A percentile compares a stretch with the other conserved stretches of the same genome.
Evolutionary conservation across 2,888 invertebrate genomes (phyloP).

Genomic region (Blastobasis adustella): DNA sequence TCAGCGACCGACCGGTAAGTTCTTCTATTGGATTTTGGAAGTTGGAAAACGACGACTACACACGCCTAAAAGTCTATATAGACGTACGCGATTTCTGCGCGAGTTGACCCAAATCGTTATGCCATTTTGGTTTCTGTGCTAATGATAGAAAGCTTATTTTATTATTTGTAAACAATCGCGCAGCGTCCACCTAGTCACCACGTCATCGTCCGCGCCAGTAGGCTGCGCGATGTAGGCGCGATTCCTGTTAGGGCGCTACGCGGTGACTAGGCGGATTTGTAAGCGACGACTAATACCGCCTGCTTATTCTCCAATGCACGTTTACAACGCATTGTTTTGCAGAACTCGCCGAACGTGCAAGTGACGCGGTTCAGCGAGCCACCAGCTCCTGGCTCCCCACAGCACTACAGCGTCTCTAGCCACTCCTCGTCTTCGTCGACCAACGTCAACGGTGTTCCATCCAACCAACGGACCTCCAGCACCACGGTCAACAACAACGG

Average conservation of each 20-base stretch:
- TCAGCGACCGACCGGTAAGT: no score
- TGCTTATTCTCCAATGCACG: no score
- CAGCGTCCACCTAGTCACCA: no score
- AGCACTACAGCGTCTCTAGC: slow-evolving; percentile 74
- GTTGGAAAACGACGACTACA: no score
- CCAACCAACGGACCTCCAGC: slow-evolving; percentile 71
- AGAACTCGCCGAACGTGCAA: slow-evolving; percentile 67
- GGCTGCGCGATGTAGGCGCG: not conserved
- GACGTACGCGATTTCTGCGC: no score
- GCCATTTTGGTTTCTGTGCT: not conserved
- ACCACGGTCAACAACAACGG: slow-evolving; percentile 85
- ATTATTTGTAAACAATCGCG: no score
- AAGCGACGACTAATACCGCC: not conserved
- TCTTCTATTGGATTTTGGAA: no score
- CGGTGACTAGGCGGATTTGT: no score
- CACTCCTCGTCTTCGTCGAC: slow-evolving; percentile 76
- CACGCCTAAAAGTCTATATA: no score
- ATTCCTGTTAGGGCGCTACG: no score
- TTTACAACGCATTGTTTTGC: slow-evolving; percentile 20
- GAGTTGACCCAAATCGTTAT: not conserved
- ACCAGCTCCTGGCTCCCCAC: slow-evolving; percentile 13
- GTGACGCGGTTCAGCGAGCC: slow-evolving; percentile 34
- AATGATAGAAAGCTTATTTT: no score
- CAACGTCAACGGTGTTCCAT: slow-evolving; percentile 75
- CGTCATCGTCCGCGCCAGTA: not conserved